phyloP scores from a whole-genome alignment of 2,113 vertebrate species.

The Murina feae region DNA sequence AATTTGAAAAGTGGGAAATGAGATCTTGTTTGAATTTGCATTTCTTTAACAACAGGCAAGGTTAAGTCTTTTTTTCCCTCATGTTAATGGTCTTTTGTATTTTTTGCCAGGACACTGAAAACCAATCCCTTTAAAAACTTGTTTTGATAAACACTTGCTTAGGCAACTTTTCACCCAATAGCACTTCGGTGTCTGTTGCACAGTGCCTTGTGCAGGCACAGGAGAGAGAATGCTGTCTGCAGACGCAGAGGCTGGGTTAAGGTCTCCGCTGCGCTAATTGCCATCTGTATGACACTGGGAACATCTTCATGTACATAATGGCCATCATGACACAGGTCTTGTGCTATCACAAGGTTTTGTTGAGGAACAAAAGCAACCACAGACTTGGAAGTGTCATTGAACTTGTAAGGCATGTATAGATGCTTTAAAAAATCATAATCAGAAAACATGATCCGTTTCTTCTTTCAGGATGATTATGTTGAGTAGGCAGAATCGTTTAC shows the following conservation, averaged over 20 bases:
- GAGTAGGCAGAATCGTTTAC: not conserved
- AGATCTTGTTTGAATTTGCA: not conserved
- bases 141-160: not conserved
- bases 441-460: not conserved
- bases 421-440: not conserved
- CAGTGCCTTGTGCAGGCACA: rapidly evolving
- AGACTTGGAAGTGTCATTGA: not conserved
- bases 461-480: not conserved
- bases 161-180: not conserved
- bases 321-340: rapidly evolving
- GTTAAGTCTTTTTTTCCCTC: not conserved
- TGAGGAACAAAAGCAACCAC: not conserved
- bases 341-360: not conserved
- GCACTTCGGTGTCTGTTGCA: rapidly evolving
- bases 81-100: not conserved
- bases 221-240: not conserved
- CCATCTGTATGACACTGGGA: rapidly evolving
- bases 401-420: not conserved
- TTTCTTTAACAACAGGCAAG: not conserved
- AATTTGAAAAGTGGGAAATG: not conserved
- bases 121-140: not conserved
- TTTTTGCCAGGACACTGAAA: not conserved
- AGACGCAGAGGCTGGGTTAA: not conserved
- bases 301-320: not conserved
- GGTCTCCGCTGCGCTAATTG: rapidly evolving